These are phyloP conservation scores for Graphium colonna DNA, from an alignment of 2,888 invertebrate genomes.

Conservation along the genomic window DNA sequence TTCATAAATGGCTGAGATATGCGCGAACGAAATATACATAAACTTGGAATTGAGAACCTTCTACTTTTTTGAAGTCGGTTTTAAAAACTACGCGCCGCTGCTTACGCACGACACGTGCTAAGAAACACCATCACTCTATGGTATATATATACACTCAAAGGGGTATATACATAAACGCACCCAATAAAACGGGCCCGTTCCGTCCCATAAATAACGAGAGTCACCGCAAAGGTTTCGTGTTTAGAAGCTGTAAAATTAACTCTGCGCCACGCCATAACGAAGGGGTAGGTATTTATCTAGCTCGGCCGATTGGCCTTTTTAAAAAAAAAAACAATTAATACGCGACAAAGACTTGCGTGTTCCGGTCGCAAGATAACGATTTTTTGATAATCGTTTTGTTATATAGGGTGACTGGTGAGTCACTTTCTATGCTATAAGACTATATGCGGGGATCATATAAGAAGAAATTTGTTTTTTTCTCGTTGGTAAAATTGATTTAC, in stretches of 20 bases:
- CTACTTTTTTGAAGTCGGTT: too few species aligned
- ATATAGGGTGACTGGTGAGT: too few species aligned
- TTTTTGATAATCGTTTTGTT: neutral
- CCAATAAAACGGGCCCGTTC: slow-evolving; percentile 16
- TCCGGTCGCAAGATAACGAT: neutral
- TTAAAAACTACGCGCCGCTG: neutral
- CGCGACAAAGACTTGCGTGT: neutral
- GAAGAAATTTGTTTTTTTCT: too few species aligned
- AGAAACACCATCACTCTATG: neutral
- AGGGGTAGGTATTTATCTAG: slow-evolving; percentile 19
- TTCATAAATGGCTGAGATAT: too few species aligned
- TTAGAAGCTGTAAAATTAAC: slow-evolving; percentile 57
- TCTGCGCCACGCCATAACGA: slow-evolving; percentile 37
- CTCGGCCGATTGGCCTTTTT: neutral
- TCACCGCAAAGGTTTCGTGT: slow-evolving; percentile 43
- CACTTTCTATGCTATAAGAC: too few species aligned
- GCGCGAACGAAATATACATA: too few species aligned
- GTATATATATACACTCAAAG: too few species aligned
- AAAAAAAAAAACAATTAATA: slow-evolving; percentile 2
- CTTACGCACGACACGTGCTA: too few species aligned
- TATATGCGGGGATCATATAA: too few species aligned
- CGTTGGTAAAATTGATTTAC: too few species aligned
- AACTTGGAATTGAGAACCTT: too few species aligned
- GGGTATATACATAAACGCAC: slow-evolving; percentile 3
- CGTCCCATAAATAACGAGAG: slow-evolving; percentile 31